phyloP scores from a whole-genome alignment of 2,888 invertebrate species.

The Ditula angustiorana region DNA sequence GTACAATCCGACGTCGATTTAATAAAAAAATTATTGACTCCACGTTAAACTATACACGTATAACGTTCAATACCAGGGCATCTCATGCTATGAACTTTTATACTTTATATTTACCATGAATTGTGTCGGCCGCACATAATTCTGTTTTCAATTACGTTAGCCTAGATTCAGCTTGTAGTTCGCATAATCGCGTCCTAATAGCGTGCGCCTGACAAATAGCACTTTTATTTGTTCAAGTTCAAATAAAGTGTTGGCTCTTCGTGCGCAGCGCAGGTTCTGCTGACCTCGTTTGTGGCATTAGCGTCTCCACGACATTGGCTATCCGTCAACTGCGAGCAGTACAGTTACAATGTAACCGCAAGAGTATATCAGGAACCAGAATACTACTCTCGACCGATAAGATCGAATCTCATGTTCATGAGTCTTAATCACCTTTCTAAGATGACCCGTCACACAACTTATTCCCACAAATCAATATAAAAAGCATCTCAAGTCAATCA shows the following conservation, averaged over 20 bases:
- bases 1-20: background rate
- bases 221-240: constrained; percentile 63
- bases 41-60: background rate
- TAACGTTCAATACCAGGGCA: background rate
- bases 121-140: constrained; percentile 43
- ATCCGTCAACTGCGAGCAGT: constrained; percentile 57
- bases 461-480: background rate
- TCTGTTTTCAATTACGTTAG: constrained; percentile 49
- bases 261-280: constrained; percentile 58
- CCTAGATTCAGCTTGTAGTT: constrained; percentile 46
- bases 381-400: constrained; percentile 43
- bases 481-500: background rate
- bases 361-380: constrained; percentile 47
- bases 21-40: background rate
- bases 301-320: constrained; percentile 59
- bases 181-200: constrained; percentile 51
- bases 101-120: constrained; percentile 9
- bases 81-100: background rate
- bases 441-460: background rate
- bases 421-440: background rate
- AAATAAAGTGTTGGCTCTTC: constrained; percentile 53
- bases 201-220: constrained; percentile 46
- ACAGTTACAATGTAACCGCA: constrained; percentile 55
- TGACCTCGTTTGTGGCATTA: constrained; percentile 73
- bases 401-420: constrained; percentile 32